A percentile compares a stretch with the other conserved stretches of the same genome.
Evolutionary conservation across 2,113 vertebrate genomes (phyloP).

Genomic region (western clawed frog (Xenopus tropicalis)): DNA sequence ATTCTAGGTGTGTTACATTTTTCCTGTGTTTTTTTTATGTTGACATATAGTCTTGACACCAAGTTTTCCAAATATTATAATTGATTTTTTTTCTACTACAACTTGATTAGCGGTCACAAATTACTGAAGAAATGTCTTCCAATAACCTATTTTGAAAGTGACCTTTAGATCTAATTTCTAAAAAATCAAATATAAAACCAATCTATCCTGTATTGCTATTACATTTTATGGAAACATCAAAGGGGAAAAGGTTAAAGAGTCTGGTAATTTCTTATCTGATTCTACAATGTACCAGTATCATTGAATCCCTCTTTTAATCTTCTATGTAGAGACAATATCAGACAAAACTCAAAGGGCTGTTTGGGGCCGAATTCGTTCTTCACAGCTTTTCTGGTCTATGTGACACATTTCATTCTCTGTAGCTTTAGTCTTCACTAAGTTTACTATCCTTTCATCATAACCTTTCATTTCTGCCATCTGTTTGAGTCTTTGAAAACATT

Average conservation of each 20-base stretch:
- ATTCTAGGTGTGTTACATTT: too few species aligned
- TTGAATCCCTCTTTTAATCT: slow-evolving; percentile 43
- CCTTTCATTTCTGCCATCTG: slow-evolving; percentile 41
- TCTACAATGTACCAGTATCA: slow-evolving; percentile 40
- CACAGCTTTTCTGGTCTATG: slow-evolving; percentile 24
- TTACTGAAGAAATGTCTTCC: slow-evolving; percentile 23
- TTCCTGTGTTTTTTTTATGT: too few species aligned
- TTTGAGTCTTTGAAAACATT: slow-evolving; percentile 40
- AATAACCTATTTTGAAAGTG: slow-evolving; percentile 44
- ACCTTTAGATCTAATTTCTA: slow-evolving; percentile 38
- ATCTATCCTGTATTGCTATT: slow-evolving; percentile 38
- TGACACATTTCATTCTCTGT: slow-evolving; percentile 42
- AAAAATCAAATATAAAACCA: slow-evolving; percentile 29
- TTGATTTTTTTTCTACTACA: slow-evolving; percentile 28
- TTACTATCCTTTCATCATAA: slow-evolving; percentile 45
- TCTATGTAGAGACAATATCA: slow-evolving; percentile 35
- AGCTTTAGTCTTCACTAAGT: slow-evolving; percentile 43
- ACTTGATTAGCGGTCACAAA: slow-evolving; percentile 22
- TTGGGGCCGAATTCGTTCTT: slow-evolving; percentile 33
- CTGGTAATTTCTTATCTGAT: slow-evolving; percentile 40
- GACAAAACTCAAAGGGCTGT: slow-evolving; percentile 40
- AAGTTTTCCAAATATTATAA: slow-evolving; percentile 6
- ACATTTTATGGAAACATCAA: slow-evolving; percentile 43
- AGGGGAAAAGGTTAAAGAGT: slow-evolving; percentile 39
- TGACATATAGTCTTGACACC: too few species aligned